Base-by-base conservation (phyloP, 2,888 invertebrate genomes). In the Dermolepida albohirtum region DNA sequence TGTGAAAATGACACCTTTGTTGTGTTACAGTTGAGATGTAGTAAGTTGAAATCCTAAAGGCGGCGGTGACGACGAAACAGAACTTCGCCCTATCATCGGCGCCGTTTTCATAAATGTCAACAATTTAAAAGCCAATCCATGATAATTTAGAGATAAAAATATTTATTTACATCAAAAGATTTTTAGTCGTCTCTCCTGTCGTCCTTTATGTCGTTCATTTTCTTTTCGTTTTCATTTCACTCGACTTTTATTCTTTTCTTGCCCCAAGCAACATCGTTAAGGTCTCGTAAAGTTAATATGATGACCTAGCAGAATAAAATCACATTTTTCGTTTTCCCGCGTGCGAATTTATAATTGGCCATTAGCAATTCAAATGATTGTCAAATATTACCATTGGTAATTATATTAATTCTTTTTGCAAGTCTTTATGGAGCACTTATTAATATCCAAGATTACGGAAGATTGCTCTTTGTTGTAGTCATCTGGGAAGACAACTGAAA, bases 121-220 rank as follows among this genome's bases (percentile, higher is more conserved):
- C 50, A 29, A 29, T 12, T 12, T 51, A 12, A 51, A n/a, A 29
- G 29, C 5, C 14, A 51, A 34, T 34, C 51, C 51, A 14, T 51
- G 29, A 29, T 51, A 51, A 51, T 51, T 51, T 27, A 29, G 22
- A 14, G 51, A 51, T 51, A 51, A 51, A 51, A 51, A 51, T 51
- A 51, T 51, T 51, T 51, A 51, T 27, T 29, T 51, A 51, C 51
- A 22, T 51, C 12, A 22, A 51, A 51, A 51, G 12, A 49, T 14
- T 34, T 34, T 34, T 34, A 49, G 2, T 11, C 17, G 2, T 11
- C 17, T 17, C 10, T 11, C 17, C 17, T 49, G 12, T 17, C 17
- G 17, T 49, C 10, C 10, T 12, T 29, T 27, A 29, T 29, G 11
- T n/a, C n/a, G n/a, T 8, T 51, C 6, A 6, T 8, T 51, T 11